Percentiles rank a stretch among this genome's conserved stretches.
phyloP scores from a whole-genome alignment of 2,888 invertebrate genomes.

The Brachynemurus nebulosus region DNA sequence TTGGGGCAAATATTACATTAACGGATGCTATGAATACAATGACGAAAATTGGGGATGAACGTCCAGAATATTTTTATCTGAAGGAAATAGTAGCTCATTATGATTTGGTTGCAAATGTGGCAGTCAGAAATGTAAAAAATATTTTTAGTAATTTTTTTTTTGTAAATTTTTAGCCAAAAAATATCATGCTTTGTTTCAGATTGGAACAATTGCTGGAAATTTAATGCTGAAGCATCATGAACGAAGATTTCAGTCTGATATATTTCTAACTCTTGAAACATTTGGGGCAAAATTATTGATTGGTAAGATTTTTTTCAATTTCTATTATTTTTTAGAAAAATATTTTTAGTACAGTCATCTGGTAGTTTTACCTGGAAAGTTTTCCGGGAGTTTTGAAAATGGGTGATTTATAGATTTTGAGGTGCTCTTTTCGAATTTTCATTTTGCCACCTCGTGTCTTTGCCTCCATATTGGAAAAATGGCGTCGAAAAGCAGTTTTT shows the following conservation, averaged over 20 bases:
- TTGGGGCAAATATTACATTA: slow-evolving; percentile 47
- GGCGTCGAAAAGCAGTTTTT: no score
- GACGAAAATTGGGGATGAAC: slow-evolving; percentile 27
- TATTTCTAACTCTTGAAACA: slow-evolving; percentile 49
- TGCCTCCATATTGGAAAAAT: no score
- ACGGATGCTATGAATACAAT: slow-evolving; percentile 40
- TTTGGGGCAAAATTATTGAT: slow-evolving; percentile 42
- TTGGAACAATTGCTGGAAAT: slow-evolving; percentile 62
- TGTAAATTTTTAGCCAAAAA: not conserved
- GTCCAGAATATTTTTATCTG: slow-evolving; percentile 43
- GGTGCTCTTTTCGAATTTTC: no score
- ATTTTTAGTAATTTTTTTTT: not conserved
- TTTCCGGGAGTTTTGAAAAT: no score
- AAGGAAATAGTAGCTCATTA: slow-evolving; percentile 44
- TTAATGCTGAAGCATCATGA: slow-evolving; percentile 50
- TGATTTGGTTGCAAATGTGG: slow-evolving; percentile 52
- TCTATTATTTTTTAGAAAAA: not conserved
- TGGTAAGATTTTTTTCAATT: slow-evolving; percentile 26
- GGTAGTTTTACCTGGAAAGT: no score
- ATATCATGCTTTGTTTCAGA: slow-evolving; percentile 29
- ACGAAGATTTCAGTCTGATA: slow-evolving; percentile 57
- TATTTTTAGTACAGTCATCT: no score
- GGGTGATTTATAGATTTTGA: no score
- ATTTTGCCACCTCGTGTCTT: no score
- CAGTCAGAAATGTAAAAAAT: slow-evolving; percentile 52